These are phyloP conservation scores for mouse (Mus musculus) DNA, from an alignment of 2,113 vertebrate genomes.

Conservation along the genomic window GRCm39 chr9:98264501-98265000, in stretches of 20 bases:
- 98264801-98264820: neutral
- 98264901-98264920: neutral
- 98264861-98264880: neutral
- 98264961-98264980: neutral
- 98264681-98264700: neutral
- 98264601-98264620: neutral
- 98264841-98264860: too few relatives aligned
- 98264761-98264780: neutral
- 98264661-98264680: neutral
- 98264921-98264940: neutral
- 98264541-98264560: neutral
- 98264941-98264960: neutral
- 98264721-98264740: neutral
- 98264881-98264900: neutral
- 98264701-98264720: neutral
- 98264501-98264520: neutral
- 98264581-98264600: neutral
- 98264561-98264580: neutral
- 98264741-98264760: neutral
- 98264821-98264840: neutral
- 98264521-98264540: constrained; percentile 23
- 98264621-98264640: too few relatives aligned
- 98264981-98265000: neutral
- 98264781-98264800: neutral
- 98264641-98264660: neutral